Percentiles rank a stretch among this genome's conserved stretches.
Evolutionary conservation across 2,888 invertebrate genomes (phyloP).

Genomic region (Trissoscelio sp.): DNA sequence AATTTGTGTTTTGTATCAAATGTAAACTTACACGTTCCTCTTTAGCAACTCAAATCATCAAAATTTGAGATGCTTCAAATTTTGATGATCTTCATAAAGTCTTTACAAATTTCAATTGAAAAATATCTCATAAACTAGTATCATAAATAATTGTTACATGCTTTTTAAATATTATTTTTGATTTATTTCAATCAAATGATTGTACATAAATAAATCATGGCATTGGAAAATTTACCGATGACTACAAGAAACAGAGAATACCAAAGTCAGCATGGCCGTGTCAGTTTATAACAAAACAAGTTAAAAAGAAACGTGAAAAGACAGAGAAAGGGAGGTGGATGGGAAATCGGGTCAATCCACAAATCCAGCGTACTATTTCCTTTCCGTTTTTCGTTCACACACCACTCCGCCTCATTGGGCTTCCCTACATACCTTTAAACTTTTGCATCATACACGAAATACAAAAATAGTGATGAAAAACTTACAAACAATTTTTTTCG

Average conservation of each 20-base stretch:
- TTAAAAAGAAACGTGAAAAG: slow-evolving; percentile 36
- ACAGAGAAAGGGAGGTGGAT: slow-evolving; percentile 53
- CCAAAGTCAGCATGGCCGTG: slow-evolving; percentile 44
- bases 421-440: slow-evolving; percentile 17
- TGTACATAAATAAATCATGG: slow-evolving; percentile 26
- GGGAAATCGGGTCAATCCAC: slow-evolving; percentile 62
- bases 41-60: too few species aligned
- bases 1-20: too few species aligned
- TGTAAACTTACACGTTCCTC: too few species aligned
- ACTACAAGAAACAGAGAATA: slow-evolving; percentile 38
- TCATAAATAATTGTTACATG: too few species aligned
- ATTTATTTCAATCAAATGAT: slow-evolving; percentile 1
- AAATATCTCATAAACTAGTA: too few species aligned
- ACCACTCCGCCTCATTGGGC: slow-evolving; percentile 29
- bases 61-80: too few species aligned
- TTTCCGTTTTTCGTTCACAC: slow-evolving; percentile 44
- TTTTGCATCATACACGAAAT: background rate
- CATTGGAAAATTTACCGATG: slow-evolving; percentile 31
- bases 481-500: too few species aligned
- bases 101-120: too few species aligned
- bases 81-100: too few species aligned
- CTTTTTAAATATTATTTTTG: background rate
- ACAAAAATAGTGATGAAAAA: too few species aligned
- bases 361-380: slow-evolving; percentile 45
- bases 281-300: slow-evolving; percentile 46